Percentiles rank a stretch among this genome's conserved stretches.
Evolutionary conservation across 1,140 invertebrate species (phyloP).

Genomic region (Pseudomyrmex sp.): DNA sequence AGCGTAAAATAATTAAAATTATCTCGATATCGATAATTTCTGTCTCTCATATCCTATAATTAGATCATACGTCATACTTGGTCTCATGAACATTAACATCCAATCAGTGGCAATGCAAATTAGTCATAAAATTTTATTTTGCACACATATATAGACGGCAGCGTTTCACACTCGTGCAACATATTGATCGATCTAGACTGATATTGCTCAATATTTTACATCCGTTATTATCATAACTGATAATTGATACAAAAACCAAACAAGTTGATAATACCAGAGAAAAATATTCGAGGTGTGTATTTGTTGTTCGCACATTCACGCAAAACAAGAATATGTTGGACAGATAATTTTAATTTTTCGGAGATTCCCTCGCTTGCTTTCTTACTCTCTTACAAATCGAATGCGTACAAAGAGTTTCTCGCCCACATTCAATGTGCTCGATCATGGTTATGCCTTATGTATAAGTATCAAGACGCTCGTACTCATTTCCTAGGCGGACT

Average conservation of each 20-base stretch:
- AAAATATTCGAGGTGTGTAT: background rate
- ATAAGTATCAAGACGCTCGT: conserved; percentile 7
- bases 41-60: background rate
- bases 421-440: conserved; percentile 22
- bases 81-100: background rate
- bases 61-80: background rate
- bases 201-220: conserved; percentile 2
- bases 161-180: background rate
- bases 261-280: background rate
- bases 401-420: conserved; percentile 8
- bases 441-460: conserved; percentile 41
- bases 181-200: background rate
- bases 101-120: background rate
- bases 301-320: conserved; percentile 22
- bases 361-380: conserved; percentile 26
- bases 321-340: conserved; percentile 10
- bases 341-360: conserved; percentile 8
- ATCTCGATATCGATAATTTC: background rate
- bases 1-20: conserved; percentile 32
- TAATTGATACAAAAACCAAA: background rate
- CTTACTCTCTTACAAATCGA: conserved; percentile 9
- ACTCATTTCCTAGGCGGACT: background rate
- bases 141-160: background rate
- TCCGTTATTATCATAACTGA: background rate
- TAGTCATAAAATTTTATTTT: background rate